Conservation (phyloP, 2,797 vertebrate species). For the Notamacropus eugenii region DNA sequence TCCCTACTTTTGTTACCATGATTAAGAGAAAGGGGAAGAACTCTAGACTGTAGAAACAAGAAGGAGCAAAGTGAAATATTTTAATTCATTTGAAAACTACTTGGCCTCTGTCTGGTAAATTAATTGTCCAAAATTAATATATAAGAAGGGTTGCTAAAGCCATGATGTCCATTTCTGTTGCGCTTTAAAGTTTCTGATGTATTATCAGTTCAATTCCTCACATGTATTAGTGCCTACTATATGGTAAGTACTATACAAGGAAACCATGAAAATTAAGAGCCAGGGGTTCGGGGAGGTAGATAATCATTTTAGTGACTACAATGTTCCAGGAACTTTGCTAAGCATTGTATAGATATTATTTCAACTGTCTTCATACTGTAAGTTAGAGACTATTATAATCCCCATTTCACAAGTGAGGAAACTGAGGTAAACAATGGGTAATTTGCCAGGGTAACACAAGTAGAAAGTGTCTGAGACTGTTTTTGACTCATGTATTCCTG, state of each 20-base stretch:
- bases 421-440: background rate
- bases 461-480: background rate
- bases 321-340: no score
- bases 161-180: background rate
- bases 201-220: no score
- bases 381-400: background rate
- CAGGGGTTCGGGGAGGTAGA: no score
- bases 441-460: background rate
- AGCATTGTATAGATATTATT: background rate
- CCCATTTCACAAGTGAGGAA: background rate
- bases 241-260: no score
- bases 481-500: background rate
- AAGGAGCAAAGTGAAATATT: background rate
- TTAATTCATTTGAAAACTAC: background rate
- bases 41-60: background rate
- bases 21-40: background rate
- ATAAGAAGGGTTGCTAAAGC: background rate
- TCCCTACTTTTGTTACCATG: background rate
- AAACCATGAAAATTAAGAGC: no score
- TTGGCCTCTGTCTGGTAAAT: background rate
- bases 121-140: no score
- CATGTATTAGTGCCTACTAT: no score
- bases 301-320: no score
- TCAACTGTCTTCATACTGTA: background rate
- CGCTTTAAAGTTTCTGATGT: background rate